Base-by-base conservation (phyloP, 2,888 invertebrate genomes). In the Leptinotarsa juncta region DNA sequence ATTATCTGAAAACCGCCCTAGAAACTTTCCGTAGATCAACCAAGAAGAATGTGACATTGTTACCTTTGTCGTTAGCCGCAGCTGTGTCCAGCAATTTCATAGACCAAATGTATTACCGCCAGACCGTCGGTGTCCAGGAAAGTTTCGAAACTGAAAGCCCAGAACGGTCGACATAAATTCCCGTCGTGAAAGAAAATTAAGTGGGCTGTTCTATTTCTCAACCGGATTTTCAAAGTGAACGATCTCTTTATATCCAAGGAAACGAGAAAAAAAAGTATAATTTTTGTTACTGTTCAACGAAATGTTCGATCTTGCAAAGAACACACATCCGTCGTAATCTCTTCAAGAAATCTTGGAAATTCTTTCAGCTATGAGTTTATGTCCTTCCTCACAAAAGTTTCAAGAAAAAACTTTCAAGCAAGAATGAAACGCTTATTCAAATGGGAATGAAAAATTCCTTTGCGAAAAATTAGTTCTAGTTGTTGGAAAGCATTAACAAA, bases 21-120 rank as follows among this genome's bases (percentile, higher is more conserved):
- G 1, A 42, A 62, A 62, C 62, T 62, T 42, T 32, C 3, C 62
- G 12, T n/a, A 42, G 42, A 62, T 32, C 32, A 26, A 42, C 42
- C 42, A n/a, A 42, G 1, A 62, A 62, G 42, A 62, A n/a, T 62
- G 16, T 16, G 16, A 62, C 32, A 14, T 26, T 62, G 62, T 62
- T 62, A 62, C 62, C 62, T 62, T 62, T 42, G 62, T 42, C 26
- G 32, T 62, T 62, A 42, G n/a, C 62, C 42, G 18, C 62, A 62
- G 62, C 62, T 62, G 62, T 42, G 42, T 23, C 62, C 62, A 42
- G 42, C 62, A 62, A 62, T 42, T 42, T 62, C 62, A 42, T 62
- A 62, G 62, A 42, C 26, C 62, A 16, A 62, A 62, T 62, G 62
- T 62, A 62, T 62, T 62, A 42, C 62, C 42, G n/a, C 32, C 42